Conservation (phyloP, 2,797 vertebrate species). For the Tenualosa ilisha region DNA sequence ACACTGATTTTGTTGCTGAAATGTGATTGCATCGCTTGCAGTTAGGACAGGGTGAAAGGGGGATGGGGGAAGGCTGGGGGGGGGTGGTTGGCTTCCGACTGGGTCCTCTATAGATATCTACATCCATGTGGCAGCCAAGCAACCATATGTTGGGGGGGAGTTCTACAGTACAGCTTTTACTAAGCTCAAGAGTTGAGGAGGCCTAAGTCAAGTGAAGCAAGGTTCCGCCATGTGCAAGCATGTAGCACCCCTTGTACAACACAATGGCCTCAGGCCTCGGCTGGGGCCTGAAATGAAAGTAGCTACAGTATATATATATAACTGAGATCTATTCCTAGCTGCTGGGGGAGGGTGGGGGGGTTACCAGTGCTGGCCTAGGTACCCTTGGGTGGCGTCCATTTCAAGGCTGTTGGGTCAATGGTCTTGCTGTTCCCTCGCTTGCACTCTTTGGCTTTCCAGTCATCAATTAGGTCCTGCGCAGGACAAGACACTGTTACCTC, state of each 20-base stretch:
- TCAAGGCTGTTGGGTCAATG: conserved; percentile 94
- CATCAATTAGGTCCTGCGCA: conserved; percentile 92
- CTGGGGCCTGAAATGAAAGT: neutral
- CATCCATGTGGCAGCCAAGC: neutral
- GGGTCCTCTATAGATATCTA: neutral
- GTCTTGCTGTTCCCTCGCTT: conserved; percentile 92
- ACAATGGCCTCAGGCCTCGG: neutral
- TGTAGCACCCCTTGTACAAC: neutral
- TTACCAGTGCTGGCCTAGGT: conserved; percentile 73
- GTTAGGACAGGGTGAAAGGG: no score
- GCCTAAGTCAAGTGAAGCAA: neutral
- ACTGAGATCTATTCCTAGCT: neutral
- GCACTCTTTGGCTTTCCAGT: conserved; percentile 97
- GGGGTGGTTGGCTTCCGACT: neutral
- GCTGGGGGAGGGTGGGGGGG: neutral
- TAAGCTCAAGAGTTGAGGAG: neutral
- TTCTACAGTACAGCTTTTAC: neutral
- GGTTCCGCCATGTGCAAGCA: neutral
- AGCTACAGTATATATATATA: neutral
- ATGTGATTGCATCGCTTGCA: no score
- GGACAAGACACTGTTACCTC: neutral
- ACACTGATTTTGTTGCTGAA: no score
- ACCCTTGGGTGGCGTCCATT: conserved; percentile 98
- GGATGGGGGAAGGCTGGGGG: neutral
- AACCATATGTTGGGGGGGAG: neutral